Evolutionary conservation across 2,113 vertebrate genomes (phyloP), one percentile per base, ranked within the genome.

Genomic region (Otolemur garnettii): DNA sequence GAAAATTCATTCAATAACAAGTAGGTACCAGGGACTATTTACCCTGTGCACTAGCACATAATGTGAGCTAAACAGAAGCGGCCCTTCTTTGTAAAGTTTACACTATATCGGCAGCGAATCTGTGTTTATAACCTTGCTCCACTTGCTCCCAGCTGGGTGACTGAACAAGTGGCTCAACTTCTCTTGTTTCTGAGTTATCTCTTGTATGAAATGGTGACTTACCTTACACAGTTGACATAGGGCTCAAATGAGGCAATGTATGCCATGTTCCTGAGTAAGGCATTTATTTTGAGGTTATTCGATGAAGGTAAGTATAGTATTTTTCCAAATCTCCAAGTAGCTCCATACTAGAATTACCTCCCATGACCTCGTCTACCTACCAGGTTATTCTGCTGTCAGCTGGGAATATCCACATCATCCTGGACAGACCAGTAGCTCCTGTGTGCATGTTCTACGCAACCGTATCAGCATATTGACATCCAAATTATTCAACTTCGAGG

Each of bases 261-360:
- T 35, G 24, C 22, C 53, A 38, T 59, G 9, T 26, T 88, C 35
- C 30, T 35, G 1, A 17, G 26, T 55, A 57, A 15, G 19, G 5
- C 9, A n/a, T 85, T 92, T 87, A 38, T 77, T 80, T n/a, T 72
- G 4, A 93, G 10, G 2, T 77, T 80, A 35, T 59, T 93, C 14
- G 18, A 0, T 60, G 59, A 74, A 82, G 14, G 4, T 28, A 78
- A 84, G 14, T 14, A 45, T 9, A 82, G 30, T 1, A 50, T 87
- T 9, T 84, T 83, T 82, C 55, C 60, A 78, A 7, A 11, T 93
- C 10, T 86, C 26, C 19, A 50, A 9, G 62, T 81, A 50, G 24
- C 28, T 87, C 50, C 2, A 22, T 18, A 42, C 8, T 7, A 64
- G 66, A 62, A 38, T 83, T 22, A 66, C 18, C 26, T n/a, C 83